Base-by-base conservation (phyloP, 2,888 invertebrate genomes). In the Drosophila falleni region DNA sequence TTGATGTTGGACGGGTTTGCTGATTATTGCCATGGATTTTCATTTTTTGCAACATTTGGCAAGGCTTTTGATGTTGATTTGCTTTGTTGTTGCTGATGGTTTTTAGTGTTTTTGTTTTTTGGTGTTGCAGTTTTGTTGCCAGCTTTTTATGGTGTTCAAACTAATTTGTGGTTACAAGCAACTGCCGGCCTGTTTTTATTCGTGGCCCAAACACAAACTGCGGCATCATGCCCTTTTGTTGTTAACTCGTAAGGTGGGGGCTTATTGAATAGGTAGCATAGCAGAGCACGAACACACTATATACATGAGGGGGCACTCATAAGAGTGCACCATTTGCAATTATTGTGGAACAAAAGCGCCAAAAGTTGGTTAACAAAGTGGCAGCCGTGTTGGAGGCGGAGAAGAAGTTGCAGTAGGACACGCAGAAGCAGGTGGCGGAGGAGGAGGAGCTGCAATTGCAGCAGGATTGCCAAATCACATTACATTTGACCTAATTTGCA, bases 151-250 rank as follows among this genome's bases (percentile, higher is more conserved):
- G 76, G 80, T 76, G 87, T 69, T 87, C 86, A 83, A 84, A 85
- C 89, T 89, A 86, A 86, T 86, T 86, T 86, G 86, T 71, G 80
- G 89, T 86, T 86, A 85, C 86, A 80, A 76, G 85, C 74, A 50
- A 64, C 78, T 65, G 62, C 55, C 63, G 68, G 78, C 66, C 78
- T 65, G 82, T 77, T 71, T 61, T 62, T 62, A 50, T 54, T 63
- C 50, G 66, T 54, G 71, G 50, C 64, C 42, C 35, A 47, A 50
- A 55, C 58, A 75, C 78, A 81, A 89, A 88, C 35, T 85, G 82
- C 89, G 88, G 88, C 86, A 85, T 89, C 89, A 89, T 87, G 88
- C 89, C 85, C 89, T 86, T 86, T 86, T 86, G 88, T 89, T 87
- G 79, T 58, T 55, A 37, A 35, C 53, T 58, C 63, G 58, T 51